Conservation (phyloP, 1,140 invertebrate species). For the Drosophila sp. region DNA sequence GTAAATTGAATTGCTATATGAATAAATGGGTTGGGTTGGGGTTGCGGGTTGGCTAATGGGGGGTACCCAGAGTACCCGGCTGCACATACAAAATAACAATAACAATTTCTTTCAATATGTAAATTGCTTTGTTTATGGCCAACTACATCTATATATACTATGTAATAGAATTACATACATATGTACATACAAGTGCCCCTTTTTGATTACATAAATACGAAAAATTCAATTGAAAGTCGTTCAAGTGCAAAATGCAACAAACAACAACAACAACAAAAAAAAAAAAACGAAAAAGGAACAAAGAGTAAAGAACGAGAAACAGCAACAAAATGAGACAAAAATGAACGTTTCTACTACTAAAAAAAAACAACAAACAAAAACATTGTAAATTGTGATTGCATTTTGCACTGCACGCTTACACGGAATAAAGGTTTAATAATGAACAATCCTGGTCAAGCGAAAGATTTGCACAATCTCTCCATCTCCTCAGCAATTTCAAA, state of each 20-base stretch:
- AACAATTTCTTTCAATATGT: constrained; percentile 18
- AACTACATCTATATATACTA: constrained; percentile 9
- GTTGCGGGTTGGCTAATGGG: no score
- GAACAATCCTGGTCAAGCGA: background rate
- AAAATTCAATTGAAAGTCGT: constrained; percentile 76
- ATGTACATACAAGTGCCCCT: constrained; percentile 26
- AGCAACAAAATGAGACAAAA: constrained; percentile 15
- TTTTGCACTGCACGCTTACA: background rate
- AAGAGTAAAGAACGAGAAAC: constrained; percentile 27
- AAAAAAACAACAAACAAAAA: constrained; percentile 32
- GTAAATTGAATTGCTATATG: constrained; percentile 7
- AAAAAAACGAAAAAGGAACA: constrained; percentile 15
- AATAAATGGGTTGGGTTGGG: background rate
- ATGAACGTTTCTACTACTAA: background rate
- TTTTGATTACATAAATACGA: constrained; percentile 65
- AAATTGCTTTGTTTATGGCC: constrained; percentile 22
- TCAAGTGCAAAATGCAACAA: constrained; percentile 67
- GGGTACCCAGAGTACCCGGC: background rate
- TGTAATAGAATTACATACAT: constrained; percentile 9
- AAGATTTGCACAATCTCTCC: background rate
- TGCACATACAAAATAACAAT: constrained; percentile 9
- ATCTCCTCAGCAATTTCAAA: background rate
- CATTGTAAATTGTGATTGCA: constrained; percentile 50
- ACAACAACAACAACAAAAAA: constrained; percentile 24
- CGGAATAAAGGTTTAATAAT: background rate